Evolutionary conservation across 2,888 invertebrate species (phyloP), one percentile per base, ranked within the genome.

Genomic region (Tortrix viridana): DNA sequence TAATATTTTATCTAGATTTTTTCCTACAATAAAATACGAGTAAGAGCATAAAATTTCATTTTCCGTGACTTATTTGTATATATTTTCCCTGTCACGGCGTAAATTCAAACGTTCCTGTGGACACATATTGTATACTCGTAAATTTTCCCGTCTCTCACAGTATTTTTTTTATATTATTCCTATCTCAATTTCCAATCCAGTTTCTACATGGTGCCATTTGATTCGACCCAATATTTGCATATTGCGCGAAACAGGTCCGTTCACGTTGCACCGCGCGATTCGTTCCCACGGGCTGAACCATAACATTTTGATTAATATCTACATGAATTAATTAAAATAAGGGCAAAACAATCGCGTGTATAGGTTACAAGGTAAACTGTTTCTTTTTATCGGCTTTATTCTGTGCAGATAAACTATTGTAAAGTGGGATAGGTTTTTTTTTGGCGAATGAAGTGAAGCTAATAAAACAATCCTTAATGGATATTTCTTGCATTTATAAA

Each of bases 241-340:
- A 82, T 73, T 76, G 75, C 78, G 84, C 84, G 77, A 85, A 89
- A 89, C 89, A 71, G 85, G 89, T 89, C 78, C 60, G 84, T 75
- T 79, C 70, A 68, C 80, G 83, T 79, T 76, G 71, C 75, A 77
- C 60, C 50, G 52, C 50, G 38, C 65, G 41, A 53, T 53, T 67
- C 67, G 69, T 80, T 82, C 81, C 79, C 80, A 81, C 77, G 74
- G 70, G 60, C 41, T 22, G n/a, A 50, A 54, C 47, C 38, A 46
- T 62, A 48, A 62, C 66, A 55, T 54, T 65, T 67, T 68, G 61
- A 70, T 68, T 66, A 67, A 67, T 66, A 67, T 68, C 65, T 62
- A 38, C 60, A 38, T 58, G 53, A 63, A 63, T 62, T 58, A 55
- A 58, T 58, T 59, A 53, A 41, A 58, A 52, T 46, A 52, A 65